A percentile compares a stretch with the other conserved stretches of the same genome.
Evolutionary conservation across 2,888 invertebrate genomes (phyloP).

Genomic region (Papilio demoleus): DNA sequence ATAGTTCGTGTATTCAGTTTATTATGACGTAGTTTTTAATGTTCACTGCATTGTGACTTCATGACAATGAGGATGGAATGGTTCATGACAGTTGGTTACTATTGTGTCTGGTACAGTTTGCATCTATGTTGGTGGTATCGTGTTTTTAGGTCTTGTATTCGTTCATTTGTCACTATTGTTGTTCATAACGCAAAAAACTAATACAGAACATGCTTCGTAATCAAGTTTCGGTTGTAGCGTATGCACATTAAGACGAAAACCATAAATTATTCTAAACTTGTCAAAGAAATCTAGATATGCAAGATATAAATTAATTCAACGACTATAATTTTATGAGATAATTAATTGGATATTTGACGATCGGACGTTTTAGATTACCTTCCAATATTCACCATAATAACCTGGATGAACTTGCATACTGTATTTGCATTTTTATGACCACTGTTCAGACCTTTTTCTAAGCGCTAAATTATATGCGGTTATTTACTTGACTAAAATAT

Average conservation of each 20-base stretch:
- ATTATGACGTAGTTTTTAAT: conserved; percentile 66
- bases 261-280: conserved; percentile 33
- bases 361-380: conserved; percentile 29
- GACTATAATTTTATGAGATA: conserved; percentile 51
- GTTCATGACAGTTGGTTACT: conserved; percentile 61
- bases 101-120: conserved; percentile 58
- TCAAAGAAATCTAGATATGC: conserved; percentile 51
- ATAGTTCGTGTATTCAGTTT: conserved; percentile 66
- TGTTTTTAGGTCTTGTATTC: conserved; percentile 53
- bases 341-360: conserved; percentile 47
- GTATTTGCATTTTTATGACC: conserved; percentile 41
- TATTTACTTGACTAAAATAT: conserved; percentile 42
- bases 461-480: conserved; percentile 22
- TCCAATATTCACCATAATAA: conserved; percentile 14
- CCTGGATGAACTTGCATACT: conserved; percentile 31
- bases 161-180: conserved; percentile 73
- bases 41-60: conserved; percentile 61
- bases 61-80: conserved; percentile 65
- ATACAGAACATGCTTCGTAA: conserved; percentile 46
- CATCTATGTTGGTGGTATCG: conserved; percentile 62
- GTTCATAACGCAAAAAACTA: conserved; percentile 52
- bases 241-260: conserved; percentile 8
- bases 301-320: conserved; percentile 47
- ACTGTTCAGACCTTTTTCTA: conserved; percentile 10
- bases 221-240: conserved; percentile 37